Evolutionary conservation across 2,888 invertebrate species (phyloP).

Genomic region (Eulithis testata): DNA sequence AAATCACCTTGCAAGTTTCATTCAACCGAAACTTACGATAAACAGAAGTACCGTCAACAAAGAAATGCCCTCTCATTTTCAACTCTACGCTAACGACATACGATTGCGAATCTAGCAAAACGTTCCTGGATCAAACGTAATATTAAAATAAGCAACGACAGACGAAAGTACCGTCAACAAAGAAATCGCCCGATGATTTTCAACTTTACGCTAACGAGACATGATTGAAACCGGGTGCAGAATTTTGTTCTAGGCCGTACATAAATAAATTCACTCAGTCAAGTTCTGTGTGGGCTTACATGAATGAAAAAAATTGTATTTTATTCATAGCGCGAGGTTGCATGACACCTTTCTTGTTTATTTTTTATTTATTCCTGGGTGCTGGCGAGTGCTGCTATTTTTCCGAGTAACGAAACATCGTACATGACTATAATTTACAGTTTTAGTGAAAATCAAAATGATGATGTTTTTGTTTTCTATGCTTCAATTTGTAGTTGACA

Average conservation of each 20-base stretch:
- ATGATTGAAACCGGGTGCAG: neutral
- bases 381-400: conserved; percentile 23
- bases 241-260: conserved; percentile 20
- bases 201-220: conserved; percentile 18
- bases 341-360: conserved; percentile 35
- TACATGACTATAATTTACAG: conserved; percentile 19
- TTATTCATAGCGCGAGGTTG: conserved; percentile 37
- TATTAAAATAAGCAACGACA: conserved; percentile 1
- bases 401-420: conserved; percentile 17
- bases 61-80: conserved; percentile 13
- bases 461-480: neutral
- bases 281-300: conserved; percentile 41
- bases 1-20: conserved; percentile 5
- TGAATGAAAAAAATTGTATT: conserved; percentile 43
- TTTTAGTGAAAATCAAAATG: neutral
- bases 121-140: neutral
- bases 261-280: conserved; percentile 37
- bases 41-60: conserved; percentile 28
- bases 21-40: conserved; percentile 15
- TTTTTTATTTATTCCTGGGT: conserved; percentile 29
- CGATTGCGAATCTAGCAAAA: neutral
- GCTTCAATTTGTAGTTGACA: too few species aligned
- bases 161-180: conserved; percentile 25
- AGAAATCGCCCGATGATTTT: conserved; percentile 12
- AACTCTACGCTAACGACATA: conserved; percentile 21